A percentile compares a stretch with the other conserved stretches of the same genome.
Conservation (phyloP, 2,888 invertebrate genomes). For the Philopedon plagiatum region DNA sequence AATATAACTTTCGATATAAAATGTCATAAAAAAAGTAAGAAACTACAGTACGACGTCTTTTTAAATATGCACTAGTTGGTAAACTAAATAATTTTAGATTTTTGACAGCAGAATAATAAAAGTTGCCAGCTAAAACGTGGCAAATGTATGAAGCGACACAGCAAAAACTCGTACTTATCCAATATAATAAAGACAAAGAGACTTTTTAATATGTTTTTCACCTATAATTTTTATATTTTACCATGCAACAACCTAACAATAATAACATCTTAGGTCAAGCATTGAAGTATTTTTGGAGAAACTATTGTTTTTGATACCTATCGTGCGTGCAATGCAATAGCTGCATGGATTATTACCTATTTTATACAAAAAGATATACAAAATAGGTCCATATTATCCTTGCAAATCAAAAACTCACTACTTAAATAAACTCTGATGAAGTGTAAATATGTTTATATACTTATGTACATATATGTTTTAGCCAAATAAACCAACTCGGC, state of each 20-base stretch:
- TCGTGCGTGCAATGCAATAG: no score
- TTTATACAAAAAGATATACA: no score
- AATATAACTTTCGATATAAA: background rate
- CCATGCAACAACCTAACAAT: background rate
- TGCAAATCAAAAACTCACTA: background rate
- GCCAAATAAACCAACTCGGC: constrained; percentile 37
- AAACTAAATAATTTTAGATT: background rate
- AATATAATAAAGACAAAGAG: background rate
- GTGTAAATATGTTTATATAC: background rate
- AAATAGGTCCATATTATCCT: no score
- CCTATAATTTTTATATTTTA: background rate
- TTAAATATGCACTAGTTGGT: no score
- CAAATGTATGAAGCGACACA: background rate
- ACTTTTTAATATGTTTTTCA: background rate
- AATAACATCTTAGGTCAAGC: constrained; percentile 2
- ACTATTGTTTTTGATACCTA: background rate
- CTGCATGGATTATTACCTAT: background rate
- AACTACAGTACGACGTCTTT: background rate
- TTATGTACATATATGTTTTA: no score
- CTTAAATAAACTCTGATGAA: no score
- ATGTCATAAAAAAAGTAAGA: background rate
- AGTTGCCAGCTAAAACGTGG: constrained; percentile 13
- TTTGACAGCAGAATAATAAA: constrained; percentile 17
- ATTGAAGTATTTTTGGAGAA: constrained; percentile 10
- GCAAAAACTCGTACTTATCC: background rate